These are phyloP conservation scores for Nephila pilipes DNA, from an alignment of 1,140 invertebrate species.

Conservation along the genomic window DNA sequence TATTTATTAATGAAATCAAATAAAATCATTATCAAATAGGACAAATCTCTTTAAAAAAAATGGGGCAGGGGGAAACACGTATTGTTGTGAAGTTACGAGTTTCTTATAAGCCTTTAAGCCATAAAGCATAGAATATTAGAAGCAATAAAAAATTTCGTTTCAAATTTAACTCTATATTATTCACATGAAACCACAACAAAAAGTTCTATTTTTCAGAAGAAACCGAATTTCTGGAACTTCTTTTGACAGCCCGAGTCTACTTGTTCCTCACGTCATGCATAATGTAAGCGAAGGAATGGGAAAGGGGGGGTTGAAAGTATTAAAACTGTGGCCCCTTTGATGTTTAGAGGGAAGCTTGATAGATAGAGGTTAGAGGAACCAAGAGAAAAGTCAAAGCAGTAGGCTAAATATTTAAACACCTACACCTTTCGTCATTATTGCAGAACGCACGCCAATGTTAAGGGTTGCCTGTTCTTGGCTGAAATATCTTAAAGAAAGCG, in stretches of 20 bases:
- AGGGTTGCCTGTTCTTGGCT: conserved; percentile 56
- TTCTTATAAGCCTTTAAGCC: too few relatives aligned
- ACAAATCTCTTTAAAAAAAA: too few relatives aligned
- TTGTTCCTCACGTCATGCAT: conserved; percentile 45
- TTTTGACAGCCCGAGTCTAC: neutral
- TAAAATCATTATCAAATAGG: too few relatives aligned
- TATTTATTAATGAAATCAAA: too few relatives aligned
- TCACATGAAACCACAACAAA: neutral
- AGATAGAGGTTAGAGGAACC: conserved; percentile 69
- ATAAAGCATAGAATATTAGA: too few relatives aligned
- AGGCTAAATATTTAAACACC: conserved; percentile 77
- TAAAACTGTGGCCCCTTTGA: conserved; percentile 64
- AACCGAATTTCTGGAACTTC: neutral
- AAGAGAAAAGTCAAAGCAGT: conserved; percentile 76
- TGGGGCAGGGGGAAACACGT: too few relatives aligned
- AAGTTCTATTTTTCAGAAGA: neutral
- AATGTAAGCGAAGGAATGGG: conserved; percentile 37
- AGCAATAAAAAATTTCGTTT: too few relatives aligned
- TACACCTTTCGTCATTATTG: conserved; percentile 75
- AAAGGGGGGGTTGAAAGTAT: conserved; percentile 38
- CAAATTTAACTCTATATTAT: neutral
- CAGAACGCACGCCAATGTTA: conserved; percentile 53
- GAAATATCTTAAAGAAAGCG: neutral
- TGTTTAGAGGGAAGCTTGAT: conserved; percentile 65
- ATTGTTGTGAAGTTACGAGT: too few relatives aligned